Conservation (phyloP, 2,797 vertebrate species). For the Hoplostethus atlanticus region DNA sequence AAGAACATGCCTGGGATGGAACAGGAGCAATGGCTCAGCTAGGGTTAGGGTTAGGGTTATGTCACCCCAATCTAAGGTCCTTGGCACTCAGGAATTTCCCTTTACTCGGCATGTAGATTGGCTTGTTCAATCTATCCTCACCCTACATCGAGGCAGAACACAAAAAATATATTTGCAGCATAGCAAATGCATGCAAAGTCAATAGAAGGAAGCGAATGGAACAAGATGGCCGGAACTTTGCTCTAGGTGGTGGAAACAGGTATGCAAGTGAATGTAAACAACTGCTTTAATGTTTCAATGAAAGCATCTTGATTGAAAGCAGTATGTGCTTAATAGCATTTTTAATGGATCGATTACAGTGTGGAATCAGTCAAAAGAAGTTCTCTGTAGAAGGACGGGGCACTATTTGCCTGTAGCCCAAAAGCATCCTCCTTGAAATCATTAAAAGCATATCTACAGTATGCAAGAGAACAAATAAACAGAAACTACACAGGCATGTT, state of each 20-base stretch:
- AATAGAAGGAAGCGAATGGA: no score
- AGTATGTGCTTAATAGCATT: conserved; percentile 13
- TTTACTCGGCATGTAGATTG: no score
- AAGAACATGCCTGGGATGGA: conserved; percentile 11
- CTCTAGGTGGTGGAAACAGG: no score
- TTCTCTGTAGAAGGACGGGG: background rate
- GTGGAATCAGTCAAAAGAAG: conserved; percentile 13
- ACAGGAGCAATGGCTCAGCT: background rate
- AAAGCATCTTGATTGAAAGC: background rate
- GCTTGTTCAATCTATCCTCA: no score
- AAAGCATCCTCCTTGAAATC: conserved; percentile 43
- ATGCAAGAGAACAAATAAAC: conserved; percentile 69
- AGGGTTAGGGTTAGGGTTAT: no score
- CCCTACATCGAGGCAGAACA: no score
- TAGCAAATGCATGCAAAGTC: no score
- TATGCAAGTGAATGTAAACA: background rate
- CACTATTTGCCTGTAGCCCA: conserved; percentile 19
- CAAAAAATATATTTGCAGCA: no score
- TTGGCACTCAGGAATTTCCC: no score
- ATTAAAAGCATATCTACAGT: conserved; percentile 58
- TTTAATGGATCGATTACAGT: conserved; percentile 21
- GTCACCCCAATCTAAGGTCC: no score
- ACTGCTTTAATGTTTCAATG: background rate
- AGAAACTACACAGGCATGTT: conserved; percentile 55
- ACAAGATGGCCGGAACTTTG: no score